These are phyloP conservation scores for Rhinoptilus africanus DNA, from an alignment of 2,113 vertebrate genomes.

Conservation along the genomic window DNA sequence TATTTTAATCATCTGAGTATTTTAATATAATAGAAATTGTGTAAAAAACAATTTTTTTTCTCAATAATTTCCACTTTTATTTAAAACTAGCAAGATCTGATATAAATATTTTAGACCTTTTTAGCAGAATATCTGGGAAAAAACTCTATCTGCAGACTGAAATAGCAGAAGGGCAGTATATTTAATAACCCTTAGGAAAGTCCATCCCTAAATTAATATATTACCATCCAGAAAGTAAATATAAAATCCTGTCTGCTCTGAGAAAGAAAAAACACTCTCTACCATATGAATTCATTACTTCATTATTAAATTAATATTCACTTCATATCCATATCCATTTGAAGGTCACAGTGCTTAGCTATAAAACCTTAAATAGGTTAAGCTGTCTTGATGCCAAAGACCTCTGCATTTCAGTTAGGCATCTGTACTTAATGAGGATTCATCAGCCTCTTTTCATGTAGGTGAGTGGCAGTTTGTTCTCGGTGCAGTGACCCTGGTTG, in stretches of 20 bases:
- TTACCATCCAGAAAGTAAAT: background rate
- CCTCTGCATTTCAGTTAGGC: background rate
- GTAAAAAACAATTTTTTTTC: background rate
- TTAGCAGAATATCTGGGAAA: background rate
- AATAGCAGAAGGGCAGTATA: background rate
- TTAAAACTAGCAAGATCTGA: background rate
- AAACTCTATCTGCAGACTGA: background rate
- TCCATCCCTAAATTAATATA: background rate
- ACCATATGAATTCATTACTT: background rate
- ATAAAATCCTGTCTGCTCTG: background rate
- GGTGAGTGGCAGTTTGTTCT: background rate
- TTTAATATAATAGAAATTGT: background rate
- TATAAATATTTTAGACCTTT: background rate
- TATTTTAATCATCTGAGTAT: background rate
- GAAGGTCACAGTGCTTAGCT: slow-evolving; percentile 13
- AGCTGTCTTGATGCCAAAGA: background rate
- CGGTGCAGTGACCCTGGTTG: background rate
- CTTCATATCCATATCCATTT: background rate
- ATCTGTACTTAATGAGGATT: background rate
- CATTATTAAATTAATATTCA: background rate
- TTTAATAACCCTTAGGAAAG: background rate
- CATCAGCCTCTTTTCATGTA: background rate
- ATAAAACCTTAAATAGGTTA: background rate
- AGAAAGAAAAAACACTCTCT: background rate
- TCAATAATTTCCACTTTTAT: background rate